Evolutionary conservation across 2,888 invertebrate species (phyloP).

Genomic region (Lamproptera curius): DNA sequence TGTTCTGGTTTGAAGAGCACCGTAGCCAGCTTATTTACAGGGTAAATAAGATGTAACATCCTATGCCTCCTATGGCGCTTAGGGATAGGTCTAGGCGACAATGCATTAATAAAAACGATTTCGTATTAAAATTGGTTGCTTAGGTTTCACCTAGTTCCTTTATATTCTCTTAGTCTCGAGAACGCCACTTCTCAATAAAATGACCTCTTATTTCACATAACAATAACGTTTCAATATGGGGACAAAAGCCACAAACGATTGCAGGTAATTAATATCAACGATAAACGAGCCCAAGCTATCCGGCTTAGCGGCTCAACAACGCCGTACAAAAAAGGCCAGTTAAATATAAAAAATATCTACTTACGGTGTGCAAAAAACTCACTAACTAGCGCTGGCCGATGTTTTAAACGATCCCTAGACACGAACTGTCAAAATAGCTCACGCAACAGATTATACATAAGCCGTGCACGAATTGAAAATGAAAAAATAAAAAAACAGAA

Average conservation of each 20-base stretch:
- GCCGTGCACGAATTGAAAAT: no score
- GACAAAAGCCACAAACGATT: no score
- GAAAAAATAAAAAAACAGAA: no score
- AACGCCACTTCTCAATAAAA: neutral
- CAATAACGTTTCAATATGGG: neutral
- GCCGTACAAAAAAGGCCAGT: neutral
- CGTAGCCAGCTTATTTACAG: no score
- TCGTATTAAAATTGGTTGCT: no score
- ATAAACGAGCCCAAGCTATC: neutral
- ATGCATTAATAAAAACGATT: no score
- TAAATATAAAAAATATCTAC: neutral
- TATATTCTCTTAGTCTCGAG: no score
- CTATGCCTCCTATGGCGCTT: no score
- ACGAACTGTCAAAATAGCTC: constrained; percentile 21
- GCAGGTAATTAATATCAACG: neutral
- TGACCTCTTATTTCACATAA: neutral
- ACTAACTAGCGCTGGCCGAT: constrained; percentile 3
- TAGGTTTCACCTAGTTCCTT: no score
- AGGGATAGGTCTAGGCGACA: no score
- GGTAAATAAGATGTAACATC: no score
- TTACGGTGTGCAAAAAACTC: constrained; percentile 2
- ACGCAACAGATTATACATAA: constrained; percentile 10
- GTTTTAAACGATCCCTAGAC: constrained; percentile 20
- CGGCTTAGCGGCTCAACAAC: neutral
- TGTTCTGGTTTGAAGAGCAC: no score